A percentile compares a stretch with the other conserved stretches of the same genome.
phyloP scores from a whole-genome alignment of 1,140 invertebrate species.

The Panonychus citri region DNA sequence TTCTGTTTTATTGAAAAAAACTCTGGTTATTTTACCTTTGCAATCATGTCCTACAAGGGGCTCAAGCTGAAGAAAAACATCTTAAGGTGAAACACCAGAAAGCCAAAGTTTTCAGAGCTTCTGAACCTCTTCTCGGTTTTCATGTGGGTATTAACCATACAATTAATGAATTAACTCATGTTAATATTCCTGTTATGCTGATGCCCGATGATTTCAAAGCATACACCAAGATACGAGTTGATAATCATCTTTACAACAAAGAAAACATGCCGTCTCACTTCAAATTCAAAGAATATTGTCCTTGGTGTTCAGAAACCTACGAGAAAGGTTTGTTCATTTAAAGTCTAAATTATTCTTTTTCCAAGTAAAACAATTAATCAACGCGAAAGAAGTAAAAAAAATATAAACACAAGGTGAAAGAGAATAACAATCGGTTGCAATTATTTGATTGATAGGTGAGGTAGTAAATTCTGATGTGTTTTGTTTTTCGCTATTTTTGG shows the following conservation, averaged over 20 bases:
- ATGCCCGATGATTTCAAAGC: slow-evolving; percentile 87
- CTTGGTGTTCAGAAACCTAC: slow-evolving; percentile 85
- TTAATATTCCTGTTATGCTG: slow-evolving; percentile 86
- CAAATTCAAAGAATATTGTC: slow-evolving; percentile 99
- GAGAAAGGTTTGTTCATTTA: slow-evolving; percentile 46
- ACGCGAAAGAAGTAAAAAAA: too few relatives aligned
- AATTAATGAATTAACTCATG: slow-evolving; percentile 94
- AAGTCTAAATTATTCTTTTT: too few relatives aligned
- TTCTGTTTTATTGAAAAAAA: too few relatives aligned
- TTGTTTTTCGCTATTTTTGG: too few relatives aligned
- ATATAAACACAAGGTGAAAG: too few relatives aligned
- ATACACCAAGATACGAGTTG: slow-evolving; percentile 80
- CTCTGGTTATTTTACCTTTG: background rate
- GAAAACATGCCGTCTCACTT: slow-evolving; percentile 75
- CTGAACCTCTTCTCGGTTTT: slow-evolving; percentile 95
- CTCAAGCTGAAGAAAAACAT: slow-evolving; percentile 76
- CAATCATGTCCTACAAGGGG: background rate
- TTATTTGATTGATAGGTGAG: too few relatives aligned
- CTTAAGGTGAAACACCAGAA: slow-evolving; percentile 89
- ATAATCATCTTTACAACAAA: slow-evolving; percentile 99
- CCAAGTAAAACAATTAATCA: too few relatives aligned
- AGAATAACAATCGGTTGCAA: too few relatives aligned
- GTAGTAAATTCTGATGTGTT: too few relatives aligned
- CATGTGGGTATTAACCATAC: slow-evolving; percentile 99
- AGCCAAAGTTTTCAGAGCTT: slow-evolving; percentile 91